These are phyloP conservation scores for Corticium candelabrum DNA, from an alignment of 37 sponge, comb jelly and placozoan species.

Conservation along the genomic window DNA sequence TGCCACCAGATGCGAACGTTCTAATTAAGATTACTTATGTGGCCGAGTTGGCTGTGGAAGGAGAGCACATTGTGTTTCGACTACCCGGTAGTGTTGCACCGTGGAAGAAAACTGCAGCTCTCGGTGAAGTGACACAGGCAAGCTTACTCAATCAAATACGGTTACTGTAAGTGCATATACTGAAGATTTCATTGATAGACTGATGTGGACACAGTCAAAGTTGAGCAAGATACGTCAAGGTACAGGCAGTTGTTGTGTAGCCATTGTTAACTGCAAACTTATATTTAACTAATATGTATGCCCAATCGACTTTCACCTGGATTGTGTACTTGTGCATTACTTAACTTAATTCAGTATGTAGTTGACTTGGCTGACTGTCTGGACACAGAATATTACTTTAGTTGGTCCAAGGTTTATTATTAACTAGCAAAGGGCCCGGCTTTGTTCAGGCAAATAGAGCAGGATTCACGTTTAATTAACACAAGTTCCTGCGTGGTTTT, in stretches of 20 bases:
- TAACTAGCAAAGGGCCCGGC: no score
- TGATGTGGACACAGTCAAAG: slow-evolving; percentile 74
- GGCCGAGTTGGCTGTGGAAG: slow-evolving; percentile 87
- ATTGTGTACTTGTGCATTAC: no score
- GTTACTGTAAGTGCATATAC: neutral
- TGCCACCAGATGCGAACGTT: slow-evolving; percentile 89
- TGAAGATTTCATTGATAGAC: slow-evolving; percentile 3
- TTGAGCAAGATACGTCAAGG: slow-evolving; percentile 44
- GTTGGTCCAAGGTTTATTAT: no score
- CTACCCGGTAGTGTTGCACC: slow-evolving; percentile 88
- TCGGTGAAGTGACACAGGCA: slow-evolving; percentile 67
- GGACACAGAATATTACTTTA: no score
- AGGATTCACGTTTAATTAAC: no score
- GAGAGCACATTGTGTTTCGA: slow-evolving; percentile 76
- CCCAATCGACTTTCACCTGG: no score
- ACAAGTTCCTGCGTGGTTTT: no score
- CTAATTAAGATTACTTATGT: slow-evolving; percentile 98
- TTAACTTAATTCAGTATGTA: no score
- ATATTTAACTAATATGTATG: no score
- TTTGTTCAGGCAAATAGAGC: no score
- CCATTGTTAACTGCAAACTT: no score
- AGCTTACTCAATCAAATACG: neutral
- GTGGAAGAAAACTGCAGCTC: slow-evolving; percentile 77
- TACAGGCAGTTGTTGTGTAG: neutral
- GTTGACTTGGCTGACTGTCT: no score